Conservation (phyloP, 92 coral and sea anemone genomes). For the Siderastrea radians region DNA sequence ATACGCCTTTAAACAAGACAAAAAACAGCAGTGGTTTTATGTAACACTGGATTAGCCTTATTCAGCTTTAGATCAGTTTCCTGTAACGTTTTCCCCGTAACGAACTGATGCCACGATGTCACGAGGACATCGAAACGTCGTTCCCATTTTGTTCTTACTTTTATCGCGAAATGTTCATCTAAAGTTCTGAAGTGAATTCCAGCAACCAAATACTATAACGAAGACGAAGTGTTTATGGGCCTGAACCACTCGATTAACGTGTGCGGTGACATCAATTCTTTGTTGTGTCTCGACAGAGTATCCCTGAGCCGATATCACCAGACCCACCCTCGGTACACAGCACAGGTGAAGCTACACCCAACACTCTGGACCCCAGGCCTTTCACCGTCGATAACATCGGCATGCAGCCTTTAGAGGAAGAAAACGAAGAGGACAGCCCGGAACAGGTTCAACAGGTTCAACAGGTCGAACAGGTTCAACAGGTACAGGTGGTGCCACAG, state of each 20-base stretch:
- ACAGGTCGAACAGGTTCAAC: constrained; percentile 27
- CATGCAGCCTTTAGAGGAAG: constrained; percentile 67
- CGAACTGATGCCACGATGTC: too few species aligned
- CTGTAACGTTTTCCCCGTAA: too few species aligned
- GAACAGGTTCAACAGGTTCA: constrained; percentile 1
- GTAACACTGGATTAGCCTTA: too few species aligned
- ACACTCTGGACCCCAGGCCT: constrained; percentile 73
- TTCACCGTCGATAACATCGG: constrained; percentile 80
- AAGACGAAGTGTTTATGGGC: background rate
- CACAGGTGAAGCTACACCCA: constrained; percentile 77
- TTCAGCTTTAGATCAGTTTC: too few species aligned
- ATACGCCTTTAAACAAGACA: too few species aligned
- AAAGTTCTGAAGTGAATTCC: too few species aligned
- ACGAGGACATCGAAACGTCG: too few species aligned
- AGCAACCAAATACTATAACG: background rate
- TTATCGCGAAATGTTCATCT: too few species aligned
- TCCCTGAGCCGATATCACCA: constrained; percentile 81
- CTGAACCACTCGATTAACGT: background rate
- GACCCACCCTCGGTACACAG: constrained; percentile 73
- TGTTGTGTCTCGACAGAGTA: constrained; percentile 17
- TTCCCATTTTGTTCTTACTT: too few species aligned
- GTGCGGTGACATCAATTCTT: background rate
- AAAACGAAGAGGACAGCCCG: constrained; percentile 41
- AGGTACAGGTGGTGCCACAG: constrained; percentile 44
- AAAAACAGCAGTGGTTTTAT: too few species aligned